Evolutionary conservation across 2,113 vertebrate genomes (phyloP).

Genomic region (Columbina picui): DNA sequence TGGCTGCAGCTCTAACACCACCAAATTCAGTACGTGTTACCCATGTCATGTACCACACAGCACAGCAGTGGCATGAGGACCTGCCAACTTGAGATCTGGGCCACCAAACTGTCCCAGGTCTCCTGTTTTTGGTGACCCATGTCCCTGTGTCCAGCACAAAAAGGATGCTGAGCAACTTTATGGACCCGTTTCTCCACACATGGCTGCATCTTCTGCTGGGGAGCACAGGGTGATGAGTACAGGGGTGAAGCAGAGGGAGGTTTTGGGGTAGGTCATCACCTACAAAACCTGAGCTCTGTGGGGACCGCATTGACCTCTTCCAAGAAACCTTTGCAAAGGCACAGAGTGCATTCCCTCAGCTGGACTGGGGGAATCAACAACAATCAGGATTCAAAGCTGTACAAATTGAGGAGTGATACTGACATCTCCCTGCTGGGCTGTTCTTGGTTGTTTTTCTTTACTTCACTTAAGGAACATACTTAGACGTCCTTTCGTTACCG

Average conservation of each 20-base stretch:
- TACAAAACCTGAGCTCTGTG: background rate
- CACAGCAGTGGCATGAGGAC: background rate
- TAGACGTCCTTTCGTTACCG: background rate
- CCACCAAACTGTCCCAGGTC: background rate
- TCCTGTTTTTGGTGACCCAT: background rate
- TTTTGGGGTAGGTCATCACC: background rate
- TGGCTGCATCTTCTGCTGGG: background rate
- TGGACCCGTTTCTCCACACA: background rate
- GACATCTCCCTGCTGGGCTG: background rate
- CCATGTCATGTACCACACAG: rapidly evolving
- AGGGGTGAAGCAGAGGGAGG: background rate
- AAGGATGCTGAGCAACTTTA: background rate
- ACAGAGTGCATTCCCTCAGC: background rate
- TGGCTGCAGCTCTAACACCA: background rate
- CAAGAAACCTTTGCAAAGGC: background rate
- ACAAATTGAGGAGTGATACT: background rate
- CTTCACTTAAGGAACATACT: background rate
- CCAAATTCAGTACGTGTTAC: background rate
- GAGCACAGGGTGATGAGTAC: rapidly evolving
- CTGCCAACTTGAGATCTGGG: background rate
- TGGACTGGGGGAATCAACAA: background rate
- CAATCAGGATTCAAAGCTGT: background rate
- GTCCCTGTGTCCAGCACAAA: background rate
- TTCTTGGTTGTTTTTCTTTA: background rate
- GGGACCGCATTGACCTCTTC: background rate